Base-by-base conservation (phyloP, 2,113 vertebrate genomes). In the Todiramphus chloris region DNA sequence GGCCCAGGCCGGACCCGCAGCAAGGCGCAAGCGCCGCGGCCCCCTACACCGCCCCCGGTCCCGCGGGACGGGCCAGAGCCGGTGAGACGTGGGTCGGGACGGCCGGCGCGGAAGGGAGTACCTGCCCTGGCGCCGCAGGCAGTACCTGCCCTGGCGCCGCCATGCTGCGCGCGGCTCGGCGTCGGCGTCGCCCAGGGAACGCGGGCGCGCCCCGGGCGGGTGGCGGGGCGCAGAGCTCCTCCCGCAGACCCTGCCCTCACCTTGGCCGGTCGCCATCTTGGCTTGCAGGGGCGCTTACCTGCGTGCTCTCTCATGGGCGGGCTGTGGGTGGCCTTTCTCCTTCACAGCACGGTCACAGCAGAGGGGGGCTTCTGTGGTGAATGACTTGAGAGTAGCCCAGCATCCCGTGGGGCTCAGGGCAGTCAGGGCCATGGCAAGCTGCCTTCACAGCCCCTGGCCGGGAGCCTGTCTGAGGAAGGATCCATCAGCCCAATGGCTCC, bases 231-330 rank as follows among this genome's bases (percentile, higher is more conserved):
- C 23, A 17, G 33, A 17, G 50, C 75, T n/a, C 67, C 67, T 16
- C 37, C 23, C 16, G 31, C 8, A 12, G 6, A 3, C 1, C 33
- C 51, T 15, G 31, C 5, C 16, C 13, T 35, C 44, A 1, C 7
- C 3, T 5, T 21, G n/a, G 31, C 8, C 7, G 0, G 41, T 19
- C 48, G 75, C 81, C 62, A n/a, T 85, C 7, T 76, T 85, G 33
- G 13, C 2, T 16, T 18, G 1, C 2, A 0, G 4, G 23, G 0
- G 13, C 1, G 0, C 1, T 11, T 3, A 0, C 5, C 3, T 8
- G 6, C 0, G 12, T 3, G 60, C 2, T 23, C 2, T 2, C 1
- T 8, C 21, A 25, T 18, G 25, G 16, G 41, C 7, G 30, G 16
- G 27, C 6, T 3, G 28, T 3, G 12, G 11, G 0, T 3, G 31